Evolutionary conservation across 35 echinoderm and acorn worm genomes (phyloP).

Genomic region (Patiria miniata): DNA sequence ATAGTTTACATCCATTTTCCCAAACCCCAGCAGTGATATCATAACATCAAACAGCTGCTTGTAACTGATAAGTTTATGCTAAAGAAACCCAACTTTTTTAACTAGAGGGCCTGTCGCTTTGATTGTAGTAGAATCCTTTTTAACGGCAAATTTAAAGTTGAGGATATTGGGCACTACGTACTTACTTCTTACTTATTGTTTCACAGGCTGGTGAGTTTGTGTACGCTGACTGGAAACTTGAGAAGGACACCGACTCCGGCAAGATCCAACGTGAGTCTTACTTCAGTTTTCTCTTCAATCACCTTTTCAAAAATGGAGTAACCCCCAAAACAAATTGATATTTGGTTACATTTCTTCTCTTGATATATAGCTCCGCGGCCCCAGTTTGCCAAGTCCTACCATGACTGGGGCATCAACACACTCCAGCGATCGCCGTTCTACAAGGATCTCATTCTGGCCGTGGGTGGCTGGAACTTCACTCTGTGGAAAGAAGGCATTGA

Average conservation of each 20-base stretch:
- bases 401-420: conserved; percentile 81
- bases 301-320: not conserved
- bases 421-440: conserved; percentile 96
- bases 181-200: no score
- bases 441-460: conserved; percentile 84
- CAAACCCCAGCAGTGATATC: no score
- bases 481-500: conserved; percentile 94
- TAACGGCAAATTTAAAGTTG: no score
- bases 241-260: conserved; percentile 94
- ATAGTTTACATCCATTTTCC: no score
- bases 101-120: no score
- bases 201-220: conserved; percentile 89
- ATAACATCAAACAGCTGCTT: no score
- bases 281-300: no score
- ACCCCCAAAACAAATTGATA: not conserved
- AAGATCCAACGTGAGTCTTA: conserved; percentile 46
- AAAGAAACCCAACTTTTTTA: no score
- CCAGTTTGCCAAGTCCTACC: conserved; percentile 73
- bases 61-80: no score
- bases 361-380: conserved; percentile 56
- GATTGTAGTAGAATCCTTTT: no score
- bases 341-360: not conserved
- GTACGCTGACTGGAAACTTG: conserved; percentile 95
- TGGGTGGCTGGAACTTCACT: conserved; percentile 97
- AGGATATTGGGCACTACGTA: no score